These are phyloP conservation scores for Eulacestoma nigropectus DNA, from an alignment of 2,113 vertebrate species.

Conservation along the genomic window DNA sequence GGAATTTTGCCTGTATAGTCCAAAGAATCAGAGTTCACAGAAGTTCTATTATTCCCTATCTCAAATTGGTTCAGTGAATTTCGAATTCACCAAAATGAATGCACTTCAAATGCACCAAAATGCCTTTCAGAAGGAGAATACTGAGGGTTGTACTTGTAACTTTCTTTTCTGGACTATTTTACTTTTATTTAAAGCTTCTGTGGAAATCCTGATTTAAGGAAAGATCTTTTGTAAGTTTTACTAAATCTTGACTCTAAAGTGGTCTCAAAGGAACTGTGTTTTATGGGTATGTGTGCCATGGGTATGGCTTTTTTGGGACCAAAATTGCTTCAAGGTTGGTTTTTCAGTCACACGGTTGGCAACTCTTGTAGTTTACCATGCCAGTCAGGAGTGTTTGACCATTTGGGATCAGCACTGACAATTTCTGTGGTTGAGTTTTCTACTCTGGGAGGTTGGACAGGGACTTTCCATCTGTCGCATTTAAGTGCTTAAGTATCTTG, in stretches of 20 bases:
- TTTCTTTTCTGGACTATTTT: not conserved
- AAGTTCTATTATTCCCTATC: not conserved
- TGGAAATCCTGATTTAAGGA: not conserved
- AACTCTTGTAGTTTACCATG: not conserved
- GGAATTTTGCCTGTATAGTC: not conserved
- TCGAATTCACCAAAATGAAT: not conserved
- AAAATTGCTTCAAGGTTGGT: not conserved
- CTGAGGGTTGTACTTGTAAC: not conserved
- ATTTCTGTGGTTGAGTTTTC: not conserved
- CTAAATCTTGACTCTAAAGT: not conserved
- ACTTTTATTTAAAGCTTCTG: not conserved
- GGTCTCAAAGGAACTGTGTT: not conserved
- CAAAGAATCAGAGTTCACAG: not conserved
- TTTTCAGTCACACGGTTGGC: not conserved
- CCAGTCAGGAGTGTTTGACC: not conserved
- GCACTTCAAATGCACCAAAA: not conserved
- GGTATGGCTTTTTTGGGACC: not conserved
- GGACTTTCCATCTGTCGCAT: not conserved
- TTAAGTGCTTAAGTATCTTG: not conserved
- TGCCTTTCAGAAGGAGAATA: not conserved
- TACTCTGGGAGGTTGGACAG: fast-evolving
- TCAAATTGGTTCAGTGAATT: not conserved
- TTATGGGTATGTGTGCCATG: not conserved
- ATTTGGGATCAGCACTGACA: not conserved
- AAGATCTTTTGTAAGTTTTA: not conserved